Evolutionary conservation across 2,113 vertebrate species (phyloP).

Genomic region (Podarcis cretensis): DNA sequence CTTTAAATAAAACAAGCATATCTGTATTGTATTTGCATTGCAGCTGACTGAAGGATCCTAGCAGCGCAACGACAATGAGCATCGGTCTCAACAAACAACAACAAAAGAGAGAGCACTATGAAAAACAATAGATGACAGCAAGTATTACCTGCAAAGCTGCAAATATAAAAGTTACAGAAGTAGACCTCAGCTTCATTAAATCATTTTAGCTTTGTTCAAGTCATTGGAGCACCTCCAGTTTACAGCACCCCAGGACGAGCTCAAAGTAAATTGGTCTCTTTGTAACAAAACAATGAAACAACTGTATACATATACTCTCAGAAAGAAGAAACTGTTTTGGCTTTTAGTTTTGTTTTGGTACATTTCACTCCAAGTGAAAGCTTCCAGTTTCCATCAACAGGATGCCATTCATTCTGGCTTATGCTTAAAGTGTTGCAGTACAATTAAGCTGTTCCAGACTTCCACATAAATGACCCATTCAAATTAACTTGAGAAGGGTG

Average conservation of each 20-base stretch:
- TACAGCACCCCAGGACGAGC: fast-evolving
- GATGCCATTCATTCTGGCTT: neutral
- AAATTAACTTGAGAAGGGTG: conserved; percentile 30
- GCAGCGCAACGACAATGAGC: neutral
- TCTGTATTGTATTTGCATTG: neutral
- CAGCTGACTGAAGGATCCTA: neutral
- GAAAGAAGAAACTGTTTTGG: neutral
- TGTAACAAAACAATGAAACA: fast-evolving
- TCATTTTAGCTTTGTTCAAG: neutral
- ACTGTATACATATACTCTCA: neutral
- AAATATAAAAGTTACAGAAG: neutral
- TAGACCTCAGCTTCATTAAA: neutral
- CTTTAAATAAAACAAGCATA: neutral
- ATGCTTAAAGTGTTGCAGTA: neutral
- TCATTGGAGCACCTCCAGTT: neutral
- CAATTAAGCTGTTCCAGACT: conserved; percentile 21
- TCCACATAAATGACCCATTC: conserved; percentile 5
- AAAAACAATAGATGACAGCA: neutral
- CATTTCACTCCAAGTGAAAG: neutral
- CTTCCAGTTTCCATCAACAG: neutral
- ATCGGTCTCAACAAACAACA: neutral
- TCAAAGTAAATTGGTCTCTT: fast-evolving
- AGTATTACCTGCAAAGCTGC: neutral
- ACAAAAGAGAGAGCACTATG: neutral
- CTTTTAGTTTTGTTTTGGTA: neutral